Evolutionary conservation across 2,113 vertebrate species (phyloP), one percentile per base, ranked within the genome.

Genomic region (Protomyctophum bolini): DNA sequence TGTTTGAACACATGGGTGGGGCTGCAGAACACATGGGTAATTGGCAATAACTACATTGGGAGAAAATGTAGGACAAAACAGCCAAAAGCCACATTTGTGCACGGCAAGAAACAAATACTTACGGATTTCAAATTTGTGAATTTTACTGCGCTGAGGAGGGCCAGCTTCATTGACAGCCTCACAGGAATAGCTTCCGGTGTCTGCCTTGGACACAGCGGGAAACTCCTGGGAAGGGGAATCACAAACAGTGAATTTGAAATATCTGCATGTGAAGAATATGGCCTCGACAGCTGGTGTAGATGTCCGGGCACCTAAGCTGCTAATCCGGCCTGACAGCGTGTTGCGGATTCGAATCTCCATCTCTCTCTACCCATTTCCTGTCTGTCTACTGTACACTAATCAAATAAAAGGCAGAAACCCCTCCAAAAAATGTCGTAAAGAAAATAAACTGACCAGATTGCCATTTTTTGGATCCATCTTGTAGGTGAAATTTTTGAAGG

Each of bases 401-500:
- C 21, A 21, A 21, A 21, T 21, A 21, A 21, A 21, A 21, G 21
- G 21, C 21, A 21, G 21, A 21, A 21, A 21, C 1, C 21, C 21
- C 21, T 2, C 21, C 21, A 1, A 21, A 21, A 21, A 21, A 21
- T 21, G 21, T 21, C 21, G 1, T 49, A 14, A 49, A 10, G 2
- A 52, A 4, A 0, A 56, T 10, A 1, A 10, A 64, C 92, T 88
- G 10, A 94, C 93, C 92, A 94, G 81, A 6, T 63, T 68, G 15
- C 93, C 93, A n/a, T 0, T 79, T 0, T 0, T 0, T 10, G 59
- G 0, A 14, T 92, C 68, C 0, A 93, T 58, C 11, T 9, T 84
- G 75, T 93, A 94, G 48, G 90, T 92, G 54, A 73, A 15, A 49
- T 94, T 94, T 63, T 79, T 66, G 81, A 90, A 94, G 50, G 0